Percentiles rank a stretch among this genome's conserved stretches.
Conservation (phyloP, 2,797 vertebrate genomes). For the Orientallactaga sibirica region DNA sequence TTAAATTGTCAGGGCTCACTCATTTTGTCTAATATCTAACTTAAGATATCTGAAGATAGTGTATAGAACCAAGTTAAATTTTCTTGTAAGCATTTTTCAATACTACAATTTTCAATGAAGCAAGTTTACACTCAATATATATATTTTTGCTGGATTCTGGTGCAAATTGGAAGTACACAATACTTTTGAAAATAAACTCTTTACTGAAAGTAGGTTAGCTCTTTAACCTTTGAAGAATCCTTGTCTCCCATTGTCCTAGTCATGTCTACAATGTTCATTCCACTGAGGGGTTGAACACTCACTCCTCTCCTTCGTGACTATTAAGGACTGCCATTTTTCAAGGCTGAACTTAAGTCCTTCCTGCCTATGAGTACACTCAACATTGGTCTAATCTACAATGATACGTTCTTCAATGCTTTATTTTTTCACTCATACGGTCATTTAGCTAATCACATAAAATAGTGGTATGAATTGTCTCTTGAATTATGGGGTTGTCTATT, state of each 20-base stretch:
- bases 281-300: not conserved
- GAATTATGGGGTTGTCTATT: not conserved
- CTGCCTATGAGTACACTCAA: not conserved
- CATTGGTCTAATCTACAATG: not conserved
- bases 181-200: not conserved
- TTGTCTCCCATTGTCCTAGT: not conserved
- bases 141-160: not conserved
- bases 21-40: no score
- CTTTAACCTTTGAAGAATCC: not conserved
- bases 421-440: not conserved
- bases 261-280: not conserved
- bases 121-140: conserved; percentile 6
- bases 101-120: not conserved
- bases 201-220: conserved; percentile 2
- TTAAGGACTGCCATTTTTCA: conserved; percentile 17
- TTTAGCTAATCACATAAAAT: not conserved
- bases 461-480: not conserved
- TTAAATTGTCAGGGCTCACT: no score
- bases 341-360: conserved; percentile 34
- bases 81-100: not conserved
- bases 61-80: no score
- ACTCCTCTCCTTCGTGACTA: not conserved
- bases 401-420: not conserved
- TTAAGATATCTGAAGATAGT: no score
- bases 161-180: not conserved